Conservation (phyloP, 2,113 vertebrate species). For the Pedionomus torquatus region DNA sequence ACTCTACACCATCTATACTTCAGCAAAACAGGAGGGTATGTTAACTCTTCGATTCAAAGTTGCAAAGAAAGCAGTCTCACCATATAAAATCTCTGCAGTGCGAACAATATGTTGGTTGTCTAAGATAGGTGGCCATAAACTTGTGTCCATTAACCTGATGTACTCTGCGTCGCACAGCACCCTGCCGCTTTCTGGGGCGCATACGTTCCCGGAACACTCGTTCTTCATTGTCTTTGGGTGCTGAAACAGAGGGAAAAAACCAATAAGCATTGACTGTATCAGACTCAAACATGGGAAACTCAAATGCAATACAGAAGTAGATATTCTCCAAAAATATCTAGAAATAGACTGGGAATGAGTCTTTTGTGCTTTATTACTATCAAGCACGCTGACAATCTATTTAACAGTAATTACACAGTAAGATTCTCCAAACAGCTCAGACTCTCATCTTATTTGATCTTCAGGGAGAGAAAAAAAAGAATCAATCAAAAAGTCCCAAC, state of each 20-base stretch:
- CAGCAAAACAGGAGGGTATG: neutral
- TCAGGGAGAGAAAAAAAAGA: neutral
- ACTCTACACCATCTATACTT: neutral
- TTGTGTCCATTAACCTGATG: constrained; percentile 99
- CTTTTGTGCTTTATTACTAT: neutral
- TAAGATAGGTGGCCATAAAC: constrained; percentile 98
- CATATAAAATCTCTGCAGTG: constrained; percentile 99
- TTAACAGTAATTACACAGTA: neutral
- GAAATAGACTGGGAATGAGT: neutral
- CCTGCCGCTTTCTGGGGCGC: constrained; percentile 93
- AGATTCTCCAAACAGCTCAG: neutral
- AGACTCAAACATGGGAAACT: neutral
- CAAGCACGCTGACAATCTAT: neutral
- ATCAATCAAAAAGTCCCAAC: neutral
- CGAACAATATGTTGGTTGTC: constrained; percentile 97
- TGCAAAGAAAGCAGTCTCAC: constrained; percentile 60
- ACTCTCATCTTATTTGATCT: neutral
- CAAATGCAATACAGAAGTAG: neutral
- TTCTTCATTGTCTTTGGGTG: constrained; percentile 95
- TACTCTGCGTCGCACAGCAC: constrained; percentile 93
- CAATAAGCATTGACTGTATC: neutral
- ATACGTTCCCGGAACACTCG: constrained; percentile 95
- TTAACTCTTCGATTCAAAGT: neutral
- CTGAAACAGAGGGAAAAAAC: constrained; percentile 55
- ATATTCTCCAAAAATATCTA: neutral